These are phyloP conservation scores for Popillia japonica DNA, from an alignment of 1,140 invertebrate species.

Conservation along the genomic window DNA sequence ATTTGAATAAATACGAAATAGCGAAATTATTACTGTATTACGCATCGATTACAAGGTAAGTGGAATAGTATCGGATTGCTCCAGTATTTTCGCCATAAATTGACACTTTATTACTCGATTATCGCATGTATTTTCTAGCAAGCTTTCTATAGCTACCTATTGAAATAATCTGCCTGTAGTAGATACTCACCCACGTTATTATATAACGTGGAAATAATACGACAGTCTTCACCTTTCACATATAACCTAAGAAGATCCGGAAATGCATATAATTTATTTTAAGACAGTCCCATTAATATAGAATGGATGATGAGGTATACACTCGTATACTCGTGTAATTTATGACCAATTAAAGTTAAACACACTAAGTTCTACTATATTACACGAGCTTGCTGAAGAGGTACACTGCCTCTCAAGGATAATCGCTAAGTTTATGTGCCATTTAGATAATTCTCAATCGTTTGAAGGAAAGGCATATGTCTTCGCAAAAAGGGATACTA, in stretches of 20 bases:
- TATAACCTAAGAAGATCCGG: not conserved
- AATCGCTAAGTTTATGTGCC: not conserved
- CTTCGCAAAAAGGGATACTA: too few relatives aligned
- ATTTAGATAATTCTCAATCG: too few relatives aligned
- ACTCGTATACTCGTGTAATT: slow-evolving; percentile 5
- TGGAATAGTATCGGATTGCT: not conserved
- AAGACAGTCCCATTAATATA: slow-evolving; percentile 29
- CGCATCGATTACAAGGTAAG: slow-evolving; percentile 66
- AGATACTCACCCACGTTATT: too few relatives aligned
- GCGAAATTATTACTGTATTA: slow-evolving; percentile 67
- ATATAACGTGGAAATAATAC: not conserved
- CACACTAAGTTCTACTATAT: not conserved
- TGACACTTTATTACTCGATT: too few relatives aligned
- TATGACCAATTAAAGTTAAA: slow-evolving; percentile 17
- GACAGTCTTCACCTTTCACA: not conserved
- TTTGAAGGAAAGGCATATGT: too few relatives aligned
- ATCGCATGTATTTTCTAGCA: too few relatives aligned
- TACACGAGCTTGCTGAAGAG: not conserved
- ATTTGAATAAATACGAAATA: slow-evolving; percentile 66
- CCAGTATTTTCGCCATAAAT: too few relatives aligned
- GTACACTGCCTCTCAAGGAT: not conserved
- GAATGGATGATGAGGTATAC: slow-evolving; percentile 11
- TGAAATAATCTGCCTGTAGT: too few relatives aligned
- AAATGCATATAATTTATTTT: slow-evolving; percentile 17
- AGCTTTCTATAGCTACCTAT: too few relatives aligned